These are phyloP conservation scores for Creontiades dilutus DNA, from an alignment of 2,888 invertebrate species.

Conservation along the genomic window DNA sequence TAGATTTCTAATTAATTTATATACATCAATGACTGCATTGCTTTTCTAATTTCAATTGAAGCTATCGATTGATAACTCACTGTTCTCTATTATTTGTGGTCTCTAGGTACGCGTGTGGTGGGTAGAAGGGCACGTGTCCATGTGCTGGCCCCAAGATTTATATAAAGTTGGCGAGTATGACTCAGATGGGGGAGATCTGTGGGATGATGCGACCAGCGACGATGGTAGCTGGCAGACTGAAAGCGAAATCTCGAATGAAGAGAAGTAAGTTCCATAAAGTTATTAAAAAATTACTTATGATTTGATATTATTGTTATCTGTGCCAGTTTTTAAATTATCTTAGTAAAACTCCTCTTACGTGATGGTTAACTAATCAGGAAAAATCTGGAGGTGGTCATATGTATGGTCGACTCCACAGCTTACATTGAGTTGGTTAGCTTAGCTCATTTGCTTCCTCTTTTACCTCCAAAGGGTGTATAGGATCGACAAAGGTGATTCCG, in stretches of 20 bases:
- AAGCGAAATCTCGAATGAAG: conserved; percentile 82
- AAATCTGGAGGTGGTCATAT: too few relatives aligned
- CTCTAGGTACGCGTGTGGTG: conserved; percentile 92
- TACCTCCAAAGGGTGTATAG: too few relatives aligned
- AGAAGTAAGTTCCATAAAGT: conserved; percentile 59
- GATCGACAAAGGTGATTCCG: too few relatives aligned
- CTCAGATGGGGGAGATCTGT: conserved; percentile 86
- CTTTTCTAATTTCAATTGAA: background rate
- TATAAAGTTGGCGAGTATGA: conserved; percentile 82
- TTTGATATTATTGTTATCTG: too few relatives aligned
- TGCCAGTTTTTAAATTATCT: too few relatives aligned
- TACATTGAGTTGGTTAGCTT: too few relatives aligned
- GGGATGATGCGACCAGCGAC: conserved; percentile 83
- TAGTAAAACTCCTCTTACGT: too few relatives aligned
- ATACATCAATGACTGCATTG: background rate
- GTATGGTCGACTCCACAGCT: too few relatives aligned
- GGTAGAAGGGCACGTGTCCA: conserved; percentile 91
- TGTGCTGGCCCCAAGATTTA: conserved; percentile 95
- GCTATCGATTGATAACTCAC: background rate
- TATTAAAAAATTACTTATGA: too few relatives aligned
- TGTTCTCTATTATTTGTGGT: background rate
- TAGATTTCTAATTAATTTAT: too few relatives aligned
- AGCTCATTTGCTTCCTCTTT: too few relatives aligned
- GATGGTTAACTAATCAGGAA: too few relatives aligned
- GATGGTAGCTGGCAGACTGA: conserved; percentile 92